Conservation (phyloP, 2,888 invertebrate species). For the Andrena flavipes region DNA sequence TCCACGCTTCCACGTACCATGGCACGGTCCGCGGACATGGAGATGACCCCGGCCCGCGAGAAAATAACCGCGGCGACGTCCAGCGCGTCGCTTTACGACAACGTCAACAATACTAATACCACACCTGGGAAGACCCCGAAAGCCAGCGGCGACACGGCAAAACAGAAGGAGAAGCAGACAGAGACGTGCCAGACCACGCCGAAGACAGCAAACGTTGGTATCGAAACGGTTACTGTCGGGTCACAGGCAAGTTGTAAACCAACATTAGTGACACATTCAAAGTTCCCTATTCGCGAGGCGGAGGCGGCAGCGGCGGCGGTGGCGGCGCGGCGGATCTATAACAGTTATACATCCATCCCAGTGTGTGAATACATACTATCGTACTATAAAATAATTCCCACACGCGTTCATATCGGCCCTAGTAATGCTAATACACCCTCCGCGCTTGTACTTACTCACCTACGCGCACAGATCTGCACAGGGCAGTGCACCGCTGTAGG, state of each 20-base stretch:
- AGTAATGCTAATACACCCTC: no score
- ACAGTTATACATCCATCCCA: no score
- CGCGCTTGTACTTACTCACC: no score
- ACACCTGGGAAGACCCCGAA: slow-evolving; percentile 77
- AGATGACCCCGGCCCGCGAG: slow-evolving; percentile 86
- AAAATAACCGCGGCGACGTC: slow-evolving; percentile 95
- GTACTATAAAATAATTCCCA: no score
- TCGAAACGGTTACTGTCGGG: slow-evolving; percentile 84
- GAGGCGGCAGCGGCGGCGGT: no score
- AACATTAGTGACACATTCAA: neutral
- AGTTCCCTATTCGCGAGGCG: no score
- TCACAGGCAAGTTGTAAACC: slow-evolving; percentile 85
- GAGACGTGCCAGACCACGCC: slow-evolving; percentile 84
- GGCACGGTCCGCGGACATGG: slow-evolving; percentile 90
- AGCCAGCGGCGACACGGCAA: slow-evolving; percentile 76
- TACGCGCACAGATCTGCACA: no score
- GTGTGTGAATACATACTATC: no score
- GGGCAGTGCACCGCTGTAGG: no score
- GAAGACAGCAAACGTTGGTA: slow-evolving; percentile 82
- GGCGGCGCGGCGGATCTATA: no score
- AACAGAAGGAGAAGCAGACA: slow-evolving; percentile 85
- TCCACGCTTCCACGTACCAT: slow-evolving; percentile 93
- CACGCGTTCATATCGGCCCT: no score
- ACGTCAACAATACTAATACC: slow-evolving; percentile 86
- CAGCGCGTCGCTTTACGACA: slow-evolving; percentile 94